Conservation (phyloP, 2,113 vertebrate species). For the Steatornis caripensis region DNA sequence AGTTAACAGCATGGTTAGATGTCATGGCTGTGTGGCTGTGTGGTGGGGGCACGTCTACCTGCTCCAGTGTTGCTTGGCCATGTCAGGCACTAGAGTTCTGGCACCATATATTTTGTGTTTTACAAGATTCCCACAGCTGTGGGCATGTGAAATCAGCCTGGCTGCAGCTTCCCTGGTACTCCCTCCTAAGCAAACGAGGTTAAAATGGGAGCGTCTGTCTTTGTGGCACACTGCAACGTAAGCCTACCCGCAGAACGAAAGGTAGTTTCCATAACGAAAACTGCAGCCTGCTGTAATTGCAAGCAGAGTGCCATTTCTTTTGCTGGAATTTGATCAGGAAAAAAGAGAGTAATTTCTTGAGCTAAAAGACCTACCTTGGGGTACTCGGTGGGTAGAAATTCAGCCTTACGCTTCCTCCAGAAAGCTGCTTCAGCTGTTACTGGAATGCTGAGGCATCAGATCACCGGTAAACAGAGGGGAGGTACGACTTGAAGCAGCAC, state of each 20-base stretch:
- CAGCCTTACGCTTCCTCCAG: background rate
- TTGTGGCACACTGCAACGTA: accelerated
- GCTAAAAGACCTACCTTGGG: background rate
- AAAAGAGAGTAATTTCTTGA: background rate
- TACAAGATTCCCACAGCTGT: background rate
- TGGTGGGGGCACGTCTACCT: background rate
- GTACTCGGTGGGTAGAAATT: background rate
- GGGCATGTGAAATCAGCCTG: background rate
- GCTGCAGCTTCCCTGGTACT: background rate
- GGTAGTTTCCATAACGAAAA: background rate
- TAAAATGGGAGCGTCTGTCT: background rate
- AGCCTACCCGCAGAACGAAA: background rate
- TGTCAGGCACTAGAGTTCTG: background rate
- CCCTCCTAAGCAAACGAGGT: background rate
- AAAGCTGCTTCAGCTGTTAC: background rate
- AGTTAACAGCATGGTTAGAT: background rate
- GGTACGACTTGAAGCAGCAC: background rate
- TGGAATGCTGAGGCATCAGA: background rate
- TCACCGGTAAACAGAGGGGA: background rate
- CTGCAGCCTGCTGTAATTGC: background rate
- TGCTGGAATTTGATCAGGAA: background rate
- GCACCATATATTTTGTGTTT: background rate
- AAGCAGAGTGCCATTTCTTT: background rate
- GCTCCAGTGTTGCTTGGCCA: background rate
- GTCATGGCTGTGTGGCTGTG: background rate